phyloP scores from a whole-genome alignment of 2,797 vertebrate genomes.

The Pachyuromys duprasi region DNA sequence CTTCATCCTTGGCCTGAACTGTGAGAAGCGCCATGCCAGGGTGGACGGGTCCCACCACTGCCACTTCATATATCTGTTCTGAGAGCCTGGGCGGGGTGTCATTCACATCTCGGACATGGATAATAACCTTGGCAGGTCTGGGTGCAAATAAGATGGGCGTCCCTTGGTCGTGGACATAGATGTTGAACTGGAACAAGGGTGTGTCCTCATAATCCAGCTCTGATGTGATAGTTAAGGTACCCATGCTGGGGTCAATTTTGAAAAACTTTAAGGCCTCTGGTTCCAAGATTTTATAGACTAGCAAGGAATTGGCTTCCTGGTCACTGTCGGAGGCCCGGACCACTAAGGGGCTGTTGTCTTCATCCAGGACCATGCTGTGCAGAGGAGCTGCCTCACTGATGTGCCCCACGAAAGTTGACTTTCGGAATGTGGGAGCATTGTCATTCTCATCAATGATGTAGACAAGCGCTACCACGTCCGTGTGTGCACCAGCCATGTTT shows the following conservation, averaged over 20 bases:
- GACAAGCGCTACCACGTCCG: constrained; percentile 88
- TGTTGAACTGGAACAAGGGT: constrained; percentile 91
- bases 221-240: constrained; percentile 90
- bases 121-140: constrained; percentile 91
- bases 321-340: constrained; percentile 93
- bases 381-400: constrained; percentile 92
- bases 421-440: constrained; percentile 92
- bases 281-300: constrained; percentile 94
- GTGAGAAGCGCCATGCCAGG: constrained; percentile 90
- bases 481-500: constrained; percentile 90
- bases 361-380: constrained; percentile 93
- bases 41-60: constrained; percentile 90
- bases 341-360: constrained; percentile 93
- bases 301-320: constrained; percentile 92
- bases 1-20: constrained; percentile 91
- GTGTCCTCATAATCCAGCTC: constrained; percentile 93
- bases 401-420: constrained; percentile 90
- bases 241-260: constrained; percentile 93
- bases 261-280: constrained; percentile 92
- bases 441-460: constrained; percentile 97
- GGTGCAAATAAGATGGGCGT: constrained; percentile 91
- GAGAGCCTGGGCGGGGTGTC: constrained; percentile 94
- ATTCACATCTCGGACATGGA: constrained; percentile 92
- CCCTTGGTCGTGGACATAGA: constrained; percentile 94
- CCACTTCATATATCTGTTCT: constrained; percentile 88